A percentile compares a stretch with the other conserved stretches of the same genome.
Conservation (phyloP, 2,797 vertebrate genomes). For the Caiman crocodilus region DNA sequence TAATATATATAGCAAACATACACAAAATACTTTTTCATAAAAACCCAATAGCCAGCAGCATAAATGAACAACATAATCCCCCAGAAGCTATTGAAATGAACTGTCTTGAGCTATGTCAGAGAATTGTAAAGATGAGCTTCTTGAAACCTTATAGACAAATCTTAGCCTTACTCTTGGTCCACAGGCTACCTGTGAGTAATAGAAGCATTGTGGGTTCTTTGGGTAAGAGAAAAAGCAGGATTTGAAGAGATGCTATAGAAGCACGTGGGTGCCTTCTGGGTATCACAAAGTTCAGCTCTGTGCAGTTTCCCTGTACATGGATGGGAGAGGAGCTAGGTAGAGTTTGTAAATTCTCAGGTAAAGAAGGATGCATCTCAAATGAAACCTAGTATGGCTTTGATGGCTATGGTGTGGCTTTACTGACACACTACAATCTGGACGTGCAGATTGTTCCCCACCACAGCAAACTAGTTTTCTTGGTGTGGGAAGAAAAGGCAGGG, state of each 20-base stretch:
- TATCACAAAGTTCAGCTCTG: not conserved
- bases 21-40: not conserved
- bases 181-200: not conserved
- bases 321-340: not conserved
- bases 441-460: not conserved
- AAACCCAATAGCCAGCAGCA: not conserved
- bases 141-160: not conserved
- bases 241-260: not conserved
- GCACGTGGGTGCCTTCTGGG: not conserved
- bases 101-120: not conserved
- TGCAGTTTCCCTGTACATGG: not conserved
- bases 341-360: not conserved
- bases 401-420: not conserved
- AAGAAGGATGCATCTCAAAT: not conserved
- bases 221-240: not conserved
- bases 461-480: not conserved
- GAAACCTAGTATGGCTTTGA: not conserved
- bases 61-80: not conserved
- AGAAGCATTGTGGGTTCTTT: not conserved
- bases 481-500: not conserved
- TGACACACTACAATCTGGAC: not conserved
- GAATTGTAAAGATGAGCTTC: not conserved
- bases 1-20: conserved; percentile 14
- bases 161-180: fast-evolving
- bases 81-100: not conserved